Evolutionary conservation across 2,113 vertebrate genomes (phyloP).

Genomic region (Phyllostomus discolor): DNA sequence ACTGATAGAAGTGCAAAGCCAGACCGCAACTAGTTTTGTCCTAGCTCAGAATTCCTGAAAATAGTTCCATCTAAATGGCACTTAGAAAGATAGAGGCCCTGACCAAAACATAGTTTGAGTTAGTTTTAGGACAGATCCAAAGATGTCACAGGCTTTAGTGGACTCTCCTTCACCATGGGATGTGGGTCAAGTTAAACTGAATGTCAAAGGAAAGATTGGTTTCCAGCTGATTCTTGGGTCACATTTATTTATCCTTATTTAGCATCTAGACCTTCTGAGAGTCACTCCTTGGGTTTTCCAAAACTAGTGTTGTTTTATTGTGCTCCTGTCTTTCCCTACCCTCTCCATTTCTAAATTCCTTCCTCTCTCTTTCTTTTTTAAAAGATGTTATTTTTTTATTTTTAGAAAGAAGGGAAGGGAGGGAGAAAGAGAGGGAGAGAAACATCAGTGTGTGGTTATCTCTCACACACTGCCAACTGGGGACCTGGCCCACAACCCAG

Average conservation of each 20-base stretch:
- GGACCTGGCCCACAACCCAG: too few relatives aligned
- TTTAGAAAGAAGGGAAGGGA: too few relatives aligned
- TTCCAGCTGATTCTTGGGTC: background rate
- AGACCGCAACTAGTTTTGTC: background rate
- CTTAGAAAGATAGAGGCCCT: background rate
- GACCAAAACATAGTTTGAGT: background rate
- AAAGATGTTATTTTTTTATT: too few relatives aligned
- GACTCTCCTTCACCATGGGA: background rate
- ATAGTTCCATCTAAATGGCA: background rate
- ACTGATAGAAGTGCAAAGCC: background rate
- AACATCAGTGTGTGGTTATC: too few relatives aligned
- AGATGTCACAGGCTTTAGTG: background rate
- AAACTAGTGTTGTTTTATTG: background rate
- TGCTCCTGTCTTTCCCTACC: background rate
- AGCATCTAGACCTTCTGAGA: background rate
- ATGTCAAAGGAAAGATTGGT: background rate
- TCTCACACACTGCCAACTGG: too few relatives aligned
- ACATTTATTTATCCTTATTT: background rate
- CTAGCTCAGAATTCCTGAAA: background rate
- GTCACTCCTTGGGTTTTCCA: background rate
- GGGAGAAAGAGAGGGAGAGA: too few relatives aligned
- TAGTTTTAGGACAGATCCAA: background rate
- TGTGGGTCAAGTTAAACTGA: background rate
- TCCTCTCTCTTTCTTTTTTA: background rate
- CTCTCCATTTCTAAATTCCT: background rate